Evolutionary conservation across 2,113 vertebrate genomes (phyloP).

Genomic region (Quiscalus mexicanus): DNA sequence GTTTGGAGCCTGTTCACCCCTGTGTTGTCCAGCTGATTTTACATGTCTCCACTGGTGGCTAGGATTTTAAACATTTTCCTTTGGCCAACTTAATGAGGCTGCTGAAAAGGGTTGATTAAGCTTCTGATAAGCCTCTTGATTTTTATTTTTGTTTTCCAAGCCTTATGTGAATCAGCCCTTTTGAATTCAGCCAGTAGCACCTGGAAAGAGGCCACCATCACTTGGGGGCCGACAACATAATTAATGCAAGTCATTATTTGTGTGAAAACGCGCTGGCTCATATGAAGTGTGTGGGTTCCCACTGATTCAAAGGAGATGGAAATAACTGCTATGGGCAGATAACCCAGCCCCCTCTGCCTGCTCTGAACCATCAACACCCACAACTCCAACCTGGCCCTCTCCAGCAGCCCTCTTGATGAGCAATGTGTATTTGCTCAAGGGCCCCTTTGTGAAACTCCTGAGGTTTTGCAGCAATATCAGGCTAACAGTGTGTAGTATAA

Average conservation of each 20-base stretch:
- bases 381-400: not conserved
- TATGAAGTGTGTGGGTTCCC: not conserved
- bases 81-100: not conserved
- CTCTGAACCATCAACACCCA: not conserved
- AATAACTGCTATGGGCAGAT: conserved; percentile 30
- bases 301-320: conserved; percentile 25
- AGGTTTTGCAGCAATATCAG: not conserved
- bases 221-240: conserved; percentile 30
- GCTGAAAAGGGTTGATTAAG: not conserved
- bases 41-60: not conserved
- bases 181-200: conserved; percentile 18
- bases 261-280: not conserved
- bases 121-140: conserved; percentile 25
- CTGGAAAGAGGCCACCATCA: conserved; percentile 48
- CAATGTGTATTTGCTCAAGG: not conserved
- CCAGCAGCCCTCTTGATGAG: not conserved
- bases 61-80: conserved; percentile 7
- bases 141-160: conserved; percentile 31
- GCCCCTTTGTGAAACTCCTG: not conserved
- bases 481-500: not conserved
- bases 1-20: not conserved
- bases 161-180: not conserved
- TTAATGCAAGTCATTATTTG: conserved; percentile 53
- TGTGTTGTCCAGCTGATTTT: not conserved
- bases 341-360: not conserved